Evolutionary conservation across 1,140 invertebrate species (phyloP), one percentile per base, ranked within the genome.

Genomic region (Eupristina koningsbergeri): DNA sequence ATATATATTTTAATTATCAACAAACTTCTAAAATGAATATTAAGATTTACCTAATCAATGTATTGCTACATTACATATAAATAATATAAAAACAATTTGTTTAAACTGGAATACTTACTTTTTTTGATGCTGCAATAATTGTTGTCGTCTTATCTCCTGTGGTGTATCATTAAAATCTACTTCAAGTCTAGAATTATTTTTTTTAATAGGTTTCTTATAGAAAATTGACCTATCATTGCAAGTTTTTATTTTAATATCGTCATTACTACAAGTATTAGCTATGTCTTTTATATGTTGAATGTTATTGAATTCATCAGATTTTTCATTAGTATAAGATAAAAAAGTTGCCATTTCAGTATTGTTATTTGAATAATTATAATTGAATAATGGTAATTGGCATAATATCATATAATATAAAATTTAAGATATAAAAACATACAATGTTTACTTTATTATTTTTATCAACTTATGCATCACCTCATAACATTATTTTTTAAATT

Each of bases 161-260:
- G 89, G 88, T 58, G 88, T 89, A 1, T 90, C 88, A 61, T 88
- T 84, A 13, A 85, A 83, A 36, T 90, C 88, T 26, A 87, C 15
- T 47, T 91, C 90, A 15, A 92, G 82, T 73, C 86, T 91, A 83
- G 83, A 88, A 86, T 93, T 92, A 81, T 89, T 77, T 78, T 86
- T 91, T 71, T 86, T 92, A 81, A 92, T 89, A 2, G 88, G 91
- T 53, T 88, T 91, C 75, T 93, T 93, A 67, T 92, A 92, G 86
- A 91, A 89, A 11, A 64, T 11, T 3, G 80, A 80, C 63, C 89
- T 84, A 19, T 83, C 15, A 83, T 88, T 88, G 47, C n/a, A 34
- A 69, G 58, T 79, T 73, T 85, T 75, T 53, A 69, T 86, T 36
- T 84, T 71, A 13, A 0, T 71, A 41, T 41, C 5, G 41, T 41